Base-by-base conservation (phyloP, 2,888 invertebrate species). In the Caenorhabditis imperialis region DNA sequence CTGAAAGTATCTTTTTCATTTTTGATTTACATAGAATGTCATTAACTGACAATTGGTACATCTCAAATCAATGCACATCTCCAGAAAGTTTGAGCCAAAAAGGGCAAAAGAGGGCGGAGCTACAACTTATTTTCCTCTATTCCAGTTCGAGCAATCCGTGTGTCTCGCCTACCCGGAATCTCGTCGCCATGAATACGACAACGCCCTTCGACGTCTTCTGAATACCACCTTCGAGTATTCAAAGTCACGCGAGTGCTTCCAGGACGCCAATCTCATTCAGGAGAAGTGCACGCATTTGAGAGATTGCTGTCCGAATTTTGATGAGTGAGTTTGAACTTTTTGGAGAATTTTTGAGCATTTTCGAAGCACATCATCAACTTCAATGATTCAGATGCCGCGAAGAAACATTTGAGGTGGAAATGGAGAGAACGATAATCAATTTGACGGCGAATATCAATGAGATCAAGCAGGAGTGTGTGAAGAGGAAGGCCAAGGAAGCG, bases 281-380 rank as follows among this genome's bases (percentile, higher is more conserved):
- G 78, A 77, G 33, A 78, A 81, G 47, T 82, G 82, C 58, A 72
- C 75, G 4, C 73, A 75, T 38, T 62, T 82, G 27, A 51, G 81
- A 16, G 75, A 79, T 30, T 82, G 82, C 60, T 82, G 82, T 55
- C 82, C 82, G 14, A 77, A 82, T 38, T 82, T 79, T 51, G 79
- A 82, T 47, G 61, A 74, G 81, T 81, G 27, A 44, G 76, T 63
- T 0, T 27, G n/a, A n/a, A n/a, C n/a, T n/a, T n/a, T n/a, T n/a
- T n/a, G n/a, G n/a, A n/a, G n/a, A n/a, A n/a, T n/a, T n/a, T n/a
- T n/a, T n/a, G n/a, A n/a, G n/a, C n/a, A n/a, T n/a, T n/a, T n/a
- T n/a, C n/a, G n/a, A n/a, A n/a, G n/a, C n/a, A n/a, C n/a, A n/a
- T n/a, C n/a, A n/a, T n/a, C n/a, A n/a, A n/a, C n/a, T n/a, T n/a